A percentile compares a stretch with the other conserved stretches of the same genome.
Conservation (phyloP, 2,113 vertebrate species). For the Periophthalmus modestus region DNA sequence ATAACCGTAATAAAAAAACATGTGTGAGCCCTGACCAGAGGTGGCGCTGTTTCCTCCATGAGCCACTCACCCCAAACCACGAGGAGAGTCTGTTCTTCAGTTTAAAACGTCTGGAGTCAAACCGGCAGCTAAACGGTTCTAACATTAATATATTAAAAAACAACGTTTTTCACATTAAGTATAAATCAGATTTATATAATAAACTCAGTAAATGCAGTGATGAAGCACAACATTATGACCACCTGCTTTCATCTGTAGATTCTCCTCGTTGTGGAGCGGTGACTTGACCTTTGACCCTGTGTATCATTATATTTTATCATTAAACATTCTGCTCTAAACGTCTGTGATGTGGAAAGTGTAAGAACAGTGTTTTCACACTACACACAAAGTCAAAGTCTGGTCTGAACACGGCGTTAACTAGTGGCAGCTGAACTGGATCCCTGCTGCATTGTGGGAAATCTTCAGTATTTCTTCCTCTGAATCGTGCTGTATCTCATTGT, state of each 20-base stretch:
- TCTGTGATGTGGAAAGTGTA: background rate
- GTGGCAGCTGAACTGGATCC: constrained; percentile 31
- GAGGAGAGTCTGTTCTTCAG: constrained; percentile 8
- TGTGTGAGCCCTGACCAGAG: background rate
- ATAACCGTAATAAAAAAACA: background rate
- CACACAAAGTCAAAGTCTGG: constrained; percentile 6
- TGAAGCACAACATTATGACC: background rate
- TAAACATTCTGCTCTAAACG: background rate
- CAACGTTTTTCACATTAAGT: too few relatives aligned
- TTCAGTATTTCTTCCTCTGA: constrained; percentile 21
- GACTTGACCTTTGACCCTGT: too few relatives aligned
- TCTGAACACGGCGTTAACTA: constrained; percentile 14
- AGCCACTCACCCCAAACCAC: background rate
- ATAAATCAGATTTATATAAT: constrained; percentile 1
- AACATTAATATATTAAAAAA: too few relatives aligned
- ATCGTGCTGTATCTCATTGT: background rate
- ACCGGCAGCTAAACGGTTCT: constrained; percentile 30
- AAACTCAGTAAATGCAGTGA: background rate
- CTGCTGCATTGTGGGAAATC: constrained; percentile 25
- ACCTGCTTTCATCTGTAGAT: too few relatives aligned
- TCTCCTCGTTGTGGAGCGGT: too few relatives aligned
- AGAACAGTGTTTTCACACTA: constrained; percentile 13
- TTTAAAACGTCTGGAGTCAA: constrained; percentile 8
- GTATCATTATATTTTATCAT: background rate
- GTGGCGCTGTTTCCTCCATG: background rate